Evolutionary conservation across 2,797 vertebrate species (phyloP), one percentile per base, ranked within the genome.

Genomic region (Ctenopoma kingsleyae): DNA sequence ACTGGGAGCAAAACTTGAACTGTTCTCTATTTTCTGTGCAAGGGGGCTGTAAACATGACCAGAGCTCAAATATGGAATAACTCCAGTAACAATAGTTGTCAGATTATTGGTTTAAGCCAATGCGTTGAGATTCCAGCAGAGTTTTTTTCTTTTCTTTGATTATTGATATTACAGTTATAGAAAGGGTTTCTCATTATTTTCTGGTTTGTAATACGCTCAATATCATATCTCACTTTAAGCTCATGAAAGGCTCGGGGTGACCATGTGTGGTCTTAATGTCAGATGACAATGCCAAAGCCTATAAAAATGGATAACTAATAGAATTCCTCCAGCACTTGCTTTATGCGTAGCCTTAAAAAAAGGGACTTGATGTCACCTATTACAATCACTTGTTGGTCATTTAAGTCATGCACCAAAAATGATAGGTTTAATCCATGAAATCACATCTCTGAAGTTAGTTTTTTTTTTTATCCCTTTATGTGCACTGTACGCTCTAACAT

Each of bases 11-110:
- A 64, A 49, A 35, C 67, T 35, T 55, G 46, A 44, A 43, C 32
- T 46, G 16, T 49, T 78, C 65, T 66, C 48, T 53, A 8, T 50
- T 27, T 47, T 74, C 36, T 59, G 44, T 69, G 48, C 17, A 68
- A 69, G 20, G 12, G 44, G 51, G 52, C 35, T 82, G 53, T 56
- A 80, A 81, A 82, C 58, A 66, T 74, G 72, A 67, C 74, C 2
- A 1, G 56, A 75, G 44, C 51, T 74, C 73, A 72, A 80, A 46
- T 51, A 41, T 75, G 50, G 59, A 61, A 71, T 64, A 69, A 78
- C 40, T 35, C 10, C 56, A 78, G 47, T 47, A 80, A 87, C 78
- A 83, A 81, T 81, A 81, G 68, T 82, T 87, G 85, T 84, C 82
- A 82, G 82, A 83, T 84, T 85, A 83, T 59, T 58, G 67, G 56